Base-by-base conservation (phyloP, 2,797 vertebrate genomes). In the Pseudochromis fuscus region DNA sequence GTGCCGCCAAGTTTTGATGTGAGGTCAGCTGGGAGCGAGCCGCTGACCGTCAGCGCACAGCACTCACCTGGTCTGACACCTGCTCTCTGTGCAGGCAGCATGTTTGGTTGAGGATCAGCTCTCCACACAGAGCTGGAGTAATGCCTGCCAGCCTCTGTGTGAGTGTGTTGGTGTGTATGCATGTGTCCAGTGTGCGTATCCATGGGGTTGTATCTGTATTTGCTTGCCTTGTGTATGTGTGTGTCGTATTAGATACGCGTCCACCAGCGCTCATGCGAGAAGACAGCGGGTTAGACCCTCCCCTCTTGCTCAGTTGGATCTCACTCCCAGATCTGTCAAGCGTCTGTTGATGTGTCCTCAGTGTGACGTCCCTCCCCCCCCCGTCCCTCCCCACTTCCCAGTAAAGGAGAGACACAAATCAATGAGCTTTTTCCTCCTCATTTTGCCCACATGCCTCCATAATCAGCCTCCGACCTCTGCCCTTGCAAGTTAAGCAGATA, bases 281-380 rank as follows among this genome's bases (percentile, higher is more conserved):
- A 69, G 89, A 81, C 87, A 87, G 82, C 30, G 64, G 81, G 82
- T 81, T 74, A 60, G 80, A 73, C 80, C 33, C 46, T 16, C 37
- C 40, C 58, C 31, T 72, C 81, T 75, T 71, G 78, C 77, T 87
- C 83, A 75, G 83, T 79, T 84, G 82, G 81, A 79, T 83, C 73
- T 77, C 72, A 72, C 88, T 86, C 84, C 67, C 68, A 31, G 81
- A 86, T 82, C 79, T 86, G 77, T 90, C 87, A 86, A 70, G 59
- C 57, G 9, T 86, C 74, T 21, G 67, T 67, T 85, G 88, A 91
- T 23, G 18, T 73, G 68, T 70, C 82, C 79, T 79, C 51, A 19
- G 79, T 79, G 82, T 86, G 87, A 84, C 87, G 51, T 51, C 72
- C 75, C 79, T 61, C 82, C 80, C 78, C n/a, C n/a, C n/a, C n/a